Evolutionary conservation across 2,888 invertebrate species (phyloP), one percentile per base, ranked within the genome.

Genomic region (Hydrotaea diabolus): DNA sequence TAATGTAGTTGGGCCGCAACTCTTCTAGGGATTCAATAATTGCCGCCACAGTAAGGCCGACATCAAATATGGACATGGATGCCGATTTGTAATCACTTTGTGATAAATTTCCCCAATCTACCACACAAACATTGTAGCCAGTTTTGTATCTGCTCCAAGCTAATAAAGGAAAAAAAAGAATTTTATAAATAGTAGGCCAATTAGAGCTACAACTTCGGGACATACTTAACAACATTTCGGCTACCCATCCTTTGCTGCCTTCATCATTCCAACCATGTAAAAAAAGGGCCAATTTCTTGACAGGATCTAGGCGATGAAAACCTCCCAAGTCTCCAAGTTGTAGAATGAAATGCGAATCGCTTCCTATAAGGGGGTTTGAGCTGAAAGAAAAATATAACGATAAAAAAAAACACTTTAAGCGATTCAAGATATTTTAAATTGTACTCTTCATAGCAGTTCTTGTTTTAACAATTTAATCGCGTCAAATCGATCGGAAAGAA

Each of bases 201-300:
- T 36, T 23, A 26, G 31, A 53, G 26, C 1, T 13, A 59, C 66
- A 17, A 77, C 78, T 78, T 79, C n/a, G 15, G 36, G 71, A 87
- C 89, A 88, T 87, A 92, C 92, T 88, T 69, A 87, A 87, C 31
- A 91, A 71, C 21, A 91, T 79, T 59, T 91, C 91, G 69, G 90
- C 89, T 15, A 92, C 89, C 92, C 92, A 92, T 17, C 88, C 88
- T 85, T 90, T 91, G 86, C 90, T 91, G 80, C 91, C 91, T 77
- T 90, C 88, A 86, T 92, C 90, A 73, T 91, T 90, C 92, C 92
- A 92, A 36, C 92, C 92, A 71, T 92, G 92, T 62, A 92, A 39
- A n/a, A 92, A 90, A 11, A 92, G 85, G 0, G 91, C 92, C 84
- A 92, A 55, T 81, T 90, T 89, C 77, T 89, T 88, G 1, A 81